These are phyloP conservation scores for Spialia ferax DNA, from an alignment of 2,888 invertebrate species.

Conservation along the genomic window DNA sequence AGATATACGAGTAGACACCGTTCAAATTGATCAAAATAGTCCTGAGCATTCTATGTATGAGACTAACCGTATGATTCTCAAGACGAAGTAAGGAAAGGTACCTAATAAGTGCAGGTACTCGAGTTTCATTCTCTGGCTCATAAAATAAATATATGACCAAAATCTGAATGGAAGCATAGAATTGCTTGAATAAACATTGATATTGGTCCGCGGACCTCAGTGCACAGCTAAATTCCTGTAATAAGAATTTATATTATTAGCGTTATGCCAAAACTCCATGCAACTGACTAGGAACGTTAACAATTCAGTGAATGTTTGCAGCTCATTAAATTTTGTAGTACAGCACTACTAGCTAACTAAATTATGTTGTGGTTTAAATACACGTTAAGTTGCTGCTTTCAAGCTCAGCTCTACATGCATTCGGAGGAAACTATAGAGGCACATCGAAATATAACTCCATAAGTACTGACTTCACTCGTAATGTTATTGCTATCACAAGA, in stretches of 20 bases:
- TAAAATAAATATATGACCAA: too few relatives aligned
- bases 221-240: neutral
- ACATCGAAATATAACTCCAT: neutral
- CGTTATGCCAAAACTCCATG: neutral
- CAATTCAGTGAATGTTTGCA: neutral
- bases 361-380: neutral
- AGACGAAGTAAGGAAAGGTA: too few relatives aligned
- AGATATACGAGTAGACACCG: too few relatives aligned
- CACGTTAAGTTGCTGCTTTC: neutral
- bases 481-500: neutral
- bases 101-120: too few relatives aligned
- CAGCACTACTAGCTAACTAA: neutral
- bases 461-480: neutral
- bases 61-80: too few relatives aligned
- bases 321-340: neutral
- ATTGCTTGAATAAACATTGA: too few relatives aligned
- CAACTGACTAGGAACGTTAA: neutral
- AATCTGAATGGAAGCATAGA: too few relatives aligned
- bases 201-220: too few relatives aligned
- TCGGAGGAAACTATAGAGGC: neutral
- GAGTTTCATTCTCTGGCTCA: too few relatives aligned
- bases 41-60: too few relatives aligned
- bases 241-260: neutral
- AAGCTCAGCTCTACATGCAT: neutral
- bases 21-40: too few relatives aligned